Evolutionary conservation across 2,888 invertebrate genomes (phyloP).

Genomic region (Tinea semifulvella): DNA sequence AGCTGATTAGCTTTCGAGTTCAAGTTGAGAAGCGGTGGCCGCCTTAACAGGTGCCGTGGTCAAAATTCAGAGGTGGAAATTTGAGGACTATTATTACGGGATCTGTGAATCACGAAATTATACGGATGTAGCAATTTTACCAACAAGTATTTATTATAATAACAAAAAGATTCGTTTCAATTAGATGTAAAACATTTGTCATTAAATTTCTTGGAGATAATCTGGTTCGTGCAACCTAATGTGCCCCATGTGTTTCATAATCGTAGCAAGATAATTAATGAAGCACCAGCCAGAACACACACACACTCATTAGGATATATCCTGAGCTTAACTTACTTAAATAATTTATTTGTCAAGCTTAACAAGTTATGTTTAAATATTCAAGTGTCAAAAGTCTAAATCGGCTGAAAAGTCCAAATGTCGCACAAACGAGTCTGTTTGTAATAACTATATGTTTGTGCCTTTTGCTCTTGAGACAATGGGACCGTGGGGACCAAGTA

Average conservation of each 20-base stretch:
- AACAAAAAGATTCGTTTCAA: neutral
- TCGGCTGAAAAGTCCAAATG: too few species aligned
- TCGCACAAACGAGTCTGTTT: too few species aligned
- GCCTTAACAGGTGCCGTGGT: neutral
- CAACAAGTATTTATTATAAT: neutral
- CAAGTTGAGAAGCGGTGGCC: neutral
- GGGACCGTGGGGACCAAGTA: too few species aligned
- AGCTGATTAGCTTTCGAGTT: conserved; percentile 10
- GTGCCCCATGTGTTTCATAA: conserved; percentile 8
- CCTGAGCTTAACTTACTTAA: neutral
- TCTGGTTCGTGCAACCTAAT: neutral
- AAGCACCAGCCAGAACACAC: neutral
- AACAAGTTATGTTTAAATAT: too few species aligned
- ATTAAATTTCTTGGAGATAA: neutral
- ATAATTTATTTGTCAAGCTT: too few species aligned
- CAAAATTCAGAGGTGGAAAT: conserved; percentile 6
- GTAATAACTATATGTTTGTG: too few species aligned
- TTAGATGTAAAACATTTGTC: neutral
- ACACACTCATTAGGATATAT: conserved; percentile 1
- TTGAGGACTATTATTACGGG: conserved; percentile 7
- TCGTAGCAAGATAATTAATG: conserved; percentile 5
- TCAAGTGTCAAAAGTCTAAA: too few species aligned
- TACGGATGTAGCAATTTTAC: neutral
- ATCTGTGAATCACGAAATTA: neutral
- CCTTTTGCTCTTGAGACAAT: too few species aligned